Conservation (phyloP, 2,797 vertebrate species). For the Protonibea diacanthus region DNA sequence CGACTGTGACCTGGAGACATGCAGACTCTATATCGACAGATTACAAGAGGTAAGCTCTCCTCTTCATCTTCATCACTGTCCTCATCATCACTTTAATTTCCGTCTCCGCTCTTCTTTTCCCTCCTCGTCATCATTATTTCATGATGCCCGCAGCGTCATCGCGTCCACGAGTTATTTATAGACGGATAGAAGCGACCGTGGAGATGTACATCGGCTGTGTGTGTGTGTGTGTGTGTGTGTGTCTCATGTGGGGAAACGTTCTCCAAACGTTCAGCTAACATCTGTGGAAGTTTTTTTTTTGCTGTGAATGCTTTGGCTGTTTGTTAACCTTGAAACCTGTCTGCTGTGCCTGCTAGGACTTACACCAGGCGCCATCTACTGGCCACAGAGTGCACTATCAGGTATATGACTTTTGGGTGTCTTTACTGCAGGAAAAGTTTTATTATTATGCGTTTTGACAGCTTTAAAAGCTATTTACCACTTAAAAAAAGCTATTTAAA, state of each 20-base stretch:
- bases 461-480: background rate
- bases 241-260: conserved; percentile 41
- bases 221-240: conserved; percentile 47
- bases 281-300: conserved; percentile 44
- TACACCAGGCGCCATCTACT: conserved; percentile 85
- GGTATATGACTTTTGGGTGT: conserved; percentile 82
- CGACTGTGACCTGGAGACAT: conserved; percentile 98
- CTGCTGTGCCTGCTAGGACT: conserved; percentile 81
- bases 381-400: conserved; percentile 96
- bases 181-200: background rate
- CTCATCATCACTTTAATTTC: background rate
- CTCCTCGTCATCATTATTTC: conserved; percentile 49
- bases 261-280: conserved; percentile 43
- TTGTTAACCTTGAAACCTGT: conserved; percentile 72
- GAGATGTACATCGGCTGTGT: conserved; percentile 35
- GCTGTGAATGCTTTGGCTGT: conserved; percentile 59
- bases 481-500: background rate
- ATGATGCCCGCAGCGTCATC: conserved; percentile 7
- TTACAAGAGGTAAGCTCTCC: conserved; percentile 91
- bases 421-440: conserved; percentile 21
- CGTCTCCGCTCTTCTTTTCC: background rate
- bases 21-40: conserved; percentile 96
- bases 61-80: conserved; percentile 9
- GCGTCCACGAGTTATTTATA: conserved; percentile 26
- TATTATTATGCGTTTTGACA: background rate